Evolutionary conservation across 2,113 vertebrate genomes (phyloP).

Genomic region (Nymphicus hollandicus): DNA sequence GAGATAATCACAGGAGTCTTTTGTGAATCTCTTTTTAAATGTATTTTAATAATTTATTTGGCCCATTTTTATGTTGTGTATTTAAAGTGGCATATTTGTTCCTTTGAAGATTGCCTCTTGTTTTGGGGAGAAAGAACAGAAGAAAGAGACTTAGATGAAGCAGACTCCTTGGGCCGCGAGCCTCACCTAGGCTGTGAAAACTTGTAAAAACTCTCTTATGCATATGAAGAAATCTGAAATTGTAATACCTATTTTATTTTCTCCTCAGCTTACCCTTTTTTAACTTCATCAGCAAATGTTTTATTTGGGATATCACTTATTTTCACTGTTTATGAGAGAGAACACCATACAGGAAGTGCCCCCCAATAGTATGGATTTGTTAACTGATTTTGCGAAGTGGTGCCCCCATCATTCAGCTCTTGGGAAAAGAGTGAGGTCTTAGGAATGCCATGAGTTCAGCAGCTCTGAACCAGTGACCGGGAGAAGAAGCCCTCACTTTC

Average conservation of each 20-base stretch:
- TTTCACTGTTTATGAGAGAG: neutral
- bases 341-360: neutral
- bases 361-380: neutral
- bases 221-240: neutral
- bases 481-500: neutral
- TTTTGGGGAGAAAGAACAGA: slow-evolving; percentile 43
- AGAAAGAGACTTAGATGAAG: slow-evolving; percentile 56
- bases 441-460: neutral
- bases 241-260: neutral
- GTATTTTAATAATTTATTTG: slow-evolving; percentile 75
- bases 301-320: neutral
- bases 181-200: slow-evolving; percentile 20
- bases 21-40: slow-evolving; percentile 41
- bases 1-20: slow-evolving; percentile 4
- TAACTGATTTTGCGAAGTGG: neutral
- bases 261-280: neutral
- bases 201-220: slow-evolving; percentile 33
- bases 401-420: neutral
- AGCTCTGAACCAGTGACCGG: neutral
- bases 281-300: neutral
- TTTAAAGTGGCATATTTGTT: slow-evolving; percentile 70
- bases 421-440: neutral
- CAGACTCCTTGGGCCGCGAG: slow-evolving; percentile 16
- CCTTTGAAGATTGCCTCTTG: slow-evolving; percentile 68
- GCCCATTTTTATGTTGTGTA: slow-evolving; percentile 66